Base-by-base conservation (phyloP, 2,797 vertebrate genomes). In the Anas capensis region DNA sequence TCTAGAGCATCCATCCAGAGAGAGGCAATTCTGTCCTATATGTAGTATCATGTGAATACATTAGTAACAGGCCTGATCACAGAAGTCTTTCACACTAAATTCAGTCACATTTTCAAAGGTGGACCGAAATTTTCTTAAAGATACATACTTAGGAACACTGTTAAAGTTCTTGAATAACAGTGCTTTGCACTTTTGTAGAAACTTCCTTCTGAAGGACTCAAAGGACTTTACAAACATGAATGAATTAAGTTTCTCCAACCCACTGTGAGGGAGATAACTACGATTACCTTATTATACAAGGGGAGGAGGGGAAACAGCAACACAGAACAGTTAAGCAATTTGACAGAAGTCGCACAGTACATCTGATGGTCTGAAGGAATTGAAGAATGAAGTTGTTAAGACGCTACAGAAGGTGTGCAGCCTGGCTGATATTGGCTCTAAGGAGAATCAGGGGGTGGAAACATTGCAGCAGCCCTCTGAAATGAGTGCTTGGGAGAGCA, bases 1-100 rank as follows among this genome's bases (percentile, higher is more conserved):
- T 87, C 68, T 79, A 70, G 53, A 95, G 49, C 84, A 94, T 62
- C 80, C 75, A 82, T 83, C 82, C 93, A 94, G 94, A 95, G 6
- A 92, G 62, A 93, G 40, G 48, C 26, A 95, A 85, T 75, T 95
- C 56, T 80, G 92, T 75, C n/a, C 61, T 60, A 70, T 77, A 53
- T 14, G 11, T 56, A 57, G 48, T 66, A n/a, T 86, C 60, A 82
- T 60, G 24, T 1, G 10, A 90, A 75, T 69, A 72, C 29, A 71
- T 80, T 77, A 71, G 81, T 80, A 93, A 85, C 16, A 82, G n/a
- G 31, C 31, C 44, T 49, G 68, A 85, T 85, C 21, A 68, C 36
- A 80, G 68, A 72, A 57, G 26, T 34, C 56, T 78, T 85, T 72
- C 31, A 20, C 51, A 42, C 24, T 76, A 61, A 93, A 81, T 15